These are phyloP conservation scores for Potamilus streckersoni DNA, from an alignment of 1,140 invertebrate species.

Conservation along the genomic window DNA sequence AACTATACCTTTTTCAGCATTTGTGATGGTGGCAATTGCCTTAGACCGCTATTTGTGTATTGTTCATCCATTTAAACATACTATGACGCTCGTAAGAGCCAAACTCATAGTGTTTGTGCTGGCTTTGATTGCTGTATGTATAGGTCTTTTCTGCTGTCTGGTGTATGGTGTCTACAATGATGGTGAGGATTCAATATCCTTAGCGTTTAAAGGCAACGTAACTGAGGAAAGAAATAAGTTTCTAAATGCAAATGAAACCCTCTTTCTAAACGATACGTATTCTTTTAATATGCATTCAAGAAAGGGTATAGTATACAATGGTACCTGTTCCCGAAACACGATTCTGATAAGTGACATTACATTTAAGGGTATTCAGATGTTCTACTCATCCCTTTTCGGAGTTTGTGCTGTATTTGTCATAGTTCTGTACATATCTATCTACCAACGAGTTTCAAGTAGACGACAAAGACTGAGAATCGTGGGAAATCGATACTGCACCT, in stretches of 20 bases:
- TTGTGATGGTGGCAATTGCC: conserved; percentile 64
- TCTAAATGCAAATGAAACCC: background rate
- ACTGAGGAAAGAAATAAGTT: background rate
- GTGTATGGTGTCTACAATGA: conserved; percentile 25
- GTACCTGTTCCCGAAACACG: background rate
- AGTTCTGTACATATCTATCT: conserved; percentile 57
- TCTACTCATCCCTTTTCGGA: conserved; percentile 55
- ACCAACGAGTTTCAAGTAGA: conserved; percentile 50
- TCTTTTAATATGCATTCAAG: background rate
- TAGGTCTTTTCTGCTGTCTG: conserved; percentile 50
- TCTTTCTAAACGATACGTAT: background rate
- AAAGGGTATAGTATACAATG: background rate
- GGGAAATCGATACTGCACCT: conserved; percentile 33
- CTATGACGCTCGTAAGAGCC: conserved; percentile 54
- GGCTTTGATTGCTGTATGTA: conserved; percentile 44
- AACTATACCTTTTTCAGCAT: conserved; percentile 58
- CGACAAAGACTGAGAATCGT: conserved; percentile 32
- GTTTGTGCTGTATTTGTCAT: conserved; percentile 50
- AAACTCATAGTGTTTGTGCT: conserved; percentile 52
- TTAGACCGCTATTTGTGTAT: conserved; percentile 63
- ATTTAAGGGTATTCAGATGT: conserved; percentile 38
- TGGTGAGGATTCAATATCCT: background rate
- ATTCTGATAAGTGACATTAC: background rate
- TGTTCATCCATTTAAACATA: conserved; percentile 56
- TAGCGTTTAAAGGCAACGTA: background rate